These are phyloP conservation scores for Procambarus virginalis DNA, from an alignment of 1,140 invertebrate species.

Conservation along the genomic window DNA sequence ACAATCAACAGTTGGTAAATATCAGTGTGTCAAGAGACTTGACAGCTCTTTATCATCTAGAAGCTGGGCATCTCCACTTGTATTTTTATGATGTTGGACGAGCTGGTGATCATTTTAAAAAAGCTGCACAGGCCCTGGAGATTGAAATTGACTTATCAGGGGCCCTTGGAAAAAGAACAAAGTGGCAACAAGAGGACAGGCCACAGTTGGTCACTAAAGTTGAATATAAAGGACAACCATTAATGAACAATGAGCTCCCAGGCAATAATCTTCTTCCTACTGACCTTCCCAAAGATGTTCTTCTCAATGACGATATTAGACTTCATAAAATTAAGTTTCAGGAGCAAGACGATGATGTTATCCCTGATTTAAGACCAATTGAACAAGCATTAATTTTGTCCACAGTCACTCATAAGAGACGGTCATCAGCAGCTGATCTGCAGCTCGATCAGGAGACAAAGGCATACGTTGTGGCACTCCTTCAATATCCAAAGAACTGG, in stretches of 20 bases:
- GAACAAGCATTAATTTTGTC: slow-evolving; percentile 87
- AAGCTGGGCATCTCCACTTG: slow-evolving; percentile 84
- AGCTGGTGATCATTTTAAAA: slow-evolving; percentile 81
- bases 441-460: slow-evolving; percentile 67
- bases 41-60: slow-evolving; percentile 81
- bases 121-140: slow-evolving; percentile 79
- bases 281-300: slow-evolving; percentile 76
- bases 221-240: slow-evolving; percentile 74
- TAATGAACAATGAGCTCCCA: slow-evolving; percentile 73
- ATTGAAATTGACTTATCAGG: slow-evolving; percentile 83
- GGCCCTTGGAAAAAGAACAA: slow-evolving; percentile 90
- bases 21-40: slow-evolving; percentile 67
- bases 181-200: slow-evolving; percentile 86
- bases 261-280: slow-evolving; percentile 73
- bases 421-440: slow-evolving; percentile 58
- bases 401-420: slow-evolving; percentile 75
- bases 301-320: slow-evolving; percentile 88
- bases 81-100: slow-evolving; percentile 83
- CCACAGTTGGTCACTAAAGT: slow-evolving; percentile 87
- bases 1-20: slow-evolving; percentile 54
- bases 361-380: slow-evolving; percentile 79
- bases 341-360: slow-evolving; percentile 76
- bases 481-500: slow-evolving; percentile 75
- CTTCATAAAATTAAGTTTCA: slow-evolving; percentile 85
- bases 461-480: slow-evolving; percentile 63